These are phyloP conservation scores for Brienomyrus brachyistius DNA, from an alignment of 2,113 vertebrate genomes.

Conservation along the genomic window DNA sequence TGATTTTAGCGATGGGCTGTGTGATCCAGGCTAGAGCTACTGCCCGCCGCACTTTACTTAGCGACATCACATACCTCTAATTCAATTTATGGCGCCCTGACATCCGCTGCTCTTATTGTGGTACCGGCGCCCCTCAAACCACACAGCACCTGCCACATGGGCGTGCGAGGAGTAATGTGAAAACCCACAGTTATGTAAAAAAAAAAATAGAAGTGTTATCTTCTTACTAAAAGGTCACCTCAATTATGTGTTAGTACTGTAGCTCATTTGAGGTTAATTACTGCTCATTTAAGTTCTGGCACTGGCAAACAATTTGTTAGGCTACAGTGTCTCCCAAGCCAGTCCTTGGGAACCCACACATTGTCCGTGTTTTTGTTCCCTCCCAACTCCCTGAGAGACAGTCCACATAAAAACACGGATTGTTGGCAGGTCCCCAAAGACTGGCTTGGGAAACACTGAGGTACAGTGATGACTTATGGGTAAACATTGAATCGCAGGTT, in stretches of 20 bases:
- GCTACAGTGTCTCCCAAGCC: background rate
- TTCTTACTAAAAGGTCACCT: background rate
- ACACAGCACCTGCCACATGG: background rate
- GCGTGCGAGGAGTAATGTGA: background rate
- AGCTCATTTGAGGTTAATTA: slow-evolving; percentile 9
- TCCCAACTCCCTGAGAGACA: background rate
- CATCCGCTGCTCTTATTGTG: background rate
- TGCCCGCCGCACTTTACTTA: background rate
- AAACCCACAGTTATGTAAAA: slow-evolving; percentile 1
- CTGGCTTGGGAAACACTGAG: background rate
- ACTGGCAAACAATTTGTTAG: background rate
- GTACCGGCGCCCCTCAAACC: background rate
- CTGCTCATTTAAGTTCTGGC: background rate
- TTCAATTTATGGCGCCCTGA: background rate
- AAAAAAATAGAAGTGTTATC: background rate
- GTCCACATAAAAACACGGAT: background rate
- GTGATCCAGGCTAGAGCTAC: background rate
- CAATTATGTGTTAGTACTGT: background rate
- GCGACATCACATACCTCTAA: background rate
- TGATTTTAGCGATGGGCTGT: background rate
- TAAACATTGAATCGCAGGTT: background rate
- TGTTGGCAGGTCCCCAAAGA: background rate
- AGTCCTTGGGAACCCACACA: background rate
- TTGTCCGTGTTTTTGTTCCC: background rate
- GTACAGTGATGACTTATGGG: background rate